Evolutionary conservation across 2,113 vertebrate species (phyloP), one percentile per base, ranked within the genome.

Genomic region (Plecotus auritus): DNA sequence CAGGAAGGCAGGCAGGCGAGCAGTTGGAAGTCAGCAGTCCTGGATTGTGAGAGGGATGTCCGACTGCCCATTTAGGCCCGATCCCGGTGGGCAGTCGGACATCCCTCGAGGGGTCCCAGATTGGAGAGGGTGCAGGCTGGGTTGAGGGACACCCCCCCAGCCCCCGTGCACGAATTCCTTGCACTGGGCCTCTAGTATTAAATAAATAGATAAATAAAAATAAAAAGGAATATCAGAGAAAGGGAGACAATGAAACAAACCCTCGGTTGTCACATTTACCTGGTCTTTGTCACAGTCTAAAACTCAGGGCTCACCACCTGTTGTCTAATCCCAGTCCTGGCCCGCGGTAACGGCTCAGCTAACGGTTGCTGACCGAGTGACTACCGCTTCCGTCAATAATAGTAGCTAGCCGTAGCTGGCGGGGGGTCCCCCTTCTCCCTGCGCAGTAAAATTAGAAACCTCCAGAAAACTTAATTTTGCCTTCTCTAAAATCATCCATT

Each of bases 381-480:
- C 92, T 67, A 35, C 77, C 10, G 9, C 51, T 80, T 70, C 92
- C n/a, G 7, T 84, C 95, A 67, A 26, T 84, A 73, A 81, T 54
- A 88, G 88, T 69, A 76, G 89, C 89, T 69, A 76, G 89, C 89
- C 42, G 47, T 18, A 2, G 16, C 94, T 84, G 91, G 69, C 74
- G 51, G 82, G 64, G 88, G 64, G 47, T 3, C 88, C 91, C 47
- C 40, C 72, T 84, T 80, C 40, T 61, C 88, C 51, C 91, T 3
- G 17, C 23, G 37, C 83, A 67, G 69, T 69, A 87, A 77, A 94
- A 87, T 92, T 85, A 96, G 95, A 96, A 74, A 76, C n/a, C 26
- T 84, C 74, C 80, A 70, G 88, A 92, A 92, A 93, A 54, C 28
- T 54, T 77, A 59, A 32, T 92, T 47, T 70, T 56, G 59, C 45